Evolutionary conservation across 2,888 invertebrate genomes (phyloP).

Genomic region (Tiliacea citrago): DNA sequence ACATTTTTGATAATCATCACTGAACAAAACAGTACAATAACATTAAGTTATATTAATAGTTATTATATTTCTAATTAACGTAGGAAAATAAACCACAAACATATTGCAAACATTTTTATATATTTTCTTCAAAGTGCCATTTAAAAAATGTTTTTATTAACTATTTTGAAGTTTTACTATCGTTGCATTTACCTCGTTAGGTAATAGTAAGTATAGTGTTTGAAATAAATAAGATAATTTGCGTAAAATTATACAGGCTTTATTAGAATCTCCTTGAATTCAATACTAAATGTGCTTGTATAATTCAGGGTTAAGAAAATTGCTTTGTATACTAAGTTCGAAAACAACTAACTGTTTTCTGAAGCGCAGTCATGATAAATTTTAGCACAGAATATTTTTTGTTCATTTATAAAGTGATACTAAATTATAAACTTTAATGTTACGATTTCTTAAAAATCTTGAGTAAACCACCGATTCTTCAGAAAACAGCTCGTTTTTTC

Average conservation of each 20-base stretch:
- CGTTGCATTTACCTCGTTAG: conserved; percentile 49
- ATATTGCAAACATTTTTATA: not conserved
- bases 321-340: not conserved
- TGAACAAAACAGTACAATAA: conserved; percentile 36
- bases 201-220: conserved; percentile 2
- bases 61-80: conserved; percentile 49
- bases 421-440: not conserved
- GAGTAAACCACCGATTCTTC: not conserved
- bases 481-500: not conserved
- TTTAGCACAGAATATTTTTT: not conserved
- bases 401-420: not conserved
- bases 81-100: conserved; percentile 16
- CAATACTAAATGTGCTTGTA: conserved; percentile 4
- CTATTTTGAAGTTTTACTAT: conserved; percentile 15
- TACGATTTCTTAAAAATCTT: not conserved
- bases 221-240: not conserved
- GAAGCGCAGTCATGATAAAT: not conserved
- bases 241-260: not conserved
- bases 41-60: conserved; percentile 54
- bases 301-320: not conserved
- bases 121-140: conserved; percentile 44
- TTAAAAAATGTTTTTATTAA: not conserved
- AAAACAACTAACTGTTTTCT: conserved; percentile 18
- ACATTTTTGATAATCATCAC: not conserved
- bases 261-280: conserved; percentile 33